A percentile compares a stretch with the other conserved stretches of the same genome.
Evolutionary conservation across 2,797 vertebrate genomes (phyloP).

Genomic region (Bradypodion ventrale): DNA sequence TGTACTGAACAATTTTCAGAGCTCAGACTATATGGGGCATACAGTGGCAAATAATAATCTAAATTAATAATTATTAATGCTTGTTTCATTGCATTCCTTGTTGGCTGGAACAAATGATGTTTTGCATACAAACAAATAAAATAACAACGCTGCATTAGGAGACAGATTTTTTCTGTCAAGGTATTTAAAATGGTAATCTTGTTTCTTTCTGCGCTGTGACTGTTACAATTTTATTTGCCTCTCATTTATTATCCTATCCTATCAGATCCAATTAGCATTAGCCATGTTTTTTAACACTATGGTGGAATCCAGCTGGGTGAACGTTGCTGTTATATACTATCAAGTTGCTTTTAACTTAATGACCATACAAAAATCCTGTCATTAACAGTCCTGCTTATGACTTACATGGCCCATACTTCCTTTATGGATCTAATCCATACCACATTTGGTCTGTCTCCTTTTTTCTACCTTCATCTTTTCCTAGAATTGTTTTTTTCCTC

Average conservation of each 20-base stretch:
- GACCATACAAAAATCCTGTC: too few species aligned
- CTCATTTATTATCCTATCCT: neutral
- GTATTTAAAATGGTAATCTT: neutral
- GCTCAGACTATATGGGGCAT: neutral
- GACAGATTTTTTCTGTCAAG: neutral
- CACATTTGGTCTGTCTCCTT: too few species aligned
- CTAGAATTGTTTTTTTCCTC: too few species aligned
- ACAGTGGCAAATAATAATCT: neutral
- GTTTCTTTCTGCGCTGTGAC: neutral
- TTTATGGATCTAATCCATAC: too few species aligned
- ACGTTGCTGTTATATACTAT: neutral
- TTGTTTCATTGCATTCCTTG: neutral
- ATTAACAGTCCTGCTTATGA: too few species aligned
- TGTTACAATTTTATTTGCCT: neutral
- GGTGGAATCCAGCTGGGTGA: neutral
- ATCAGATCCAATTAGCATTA: neutral
- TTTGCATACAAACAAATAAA: neutral
- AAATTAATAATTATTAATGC: neutral
- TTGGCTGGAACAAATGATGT: neutral
- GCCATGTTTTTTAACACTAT: neutral
- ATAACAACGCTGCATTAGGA: neutral
- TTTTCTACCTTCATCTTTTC: too few species aligned
- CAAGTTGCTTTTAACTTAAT: too few species aligned
- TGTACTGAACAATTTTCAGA: neutral
- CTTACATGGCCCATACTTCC: too few species aligned